Base-by-base conservation (phyloP, 2,888 invertebrate genomes). In the Reticulitermes lucifugus region DNA sequence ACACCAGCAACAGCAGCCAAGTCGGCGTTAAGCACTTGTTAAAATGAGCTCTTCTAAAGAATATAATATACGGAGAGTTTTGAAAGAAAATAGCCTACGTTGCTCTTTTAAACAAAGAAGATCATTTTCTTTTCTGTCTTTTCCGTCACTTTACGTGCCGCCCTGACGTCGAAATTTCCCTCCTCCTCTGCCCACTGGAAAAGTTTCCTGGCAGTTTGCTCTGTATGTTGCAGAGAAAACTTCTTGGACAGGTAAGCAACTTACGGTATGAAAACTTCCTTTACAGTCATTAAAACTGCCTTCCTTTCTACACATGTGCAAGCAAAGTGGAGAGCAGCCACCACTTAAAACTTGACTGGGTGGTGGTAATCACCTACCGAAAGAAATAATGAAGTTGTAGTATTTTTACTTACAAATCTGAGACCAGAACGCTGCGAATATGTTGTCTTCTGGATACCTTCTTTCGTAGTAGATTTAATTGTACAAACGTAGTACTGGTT, bases 231-330 rank as follows among this genome's bases (percentile, higher is more conserved):
- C 55, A 18, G 5, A 55, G 55, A 55, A 25, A 70, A 70, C 25
- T 70, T 70, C 25, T 29, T 70, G 73, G 73, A 73, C 73, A 73
- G 73, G 73, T 41, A 73, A 73, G 73, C 73, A 73, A 73, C 73
- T 73, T 73, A 73, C 14, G 41, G 73, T 41, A 73, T 73, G 18
- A 73, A 29, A 73, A 73, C 14, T 73, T 21, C 41, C 25, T 41
- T 65, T n/a, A n/a, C n/a, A 25, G 65, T 25, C 65, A 65, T 65
- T 65, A 65, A 65, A 65, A 65, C 65, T 25, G 0, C 65, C 25
- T 7, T n/a, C 0, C 25, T 60, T 65, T 65, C 65, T 55, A 1
- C 55, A 55, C 55, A 55, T 55, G 14, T 55, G 55, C 18, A 55
- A 5, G 1, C 14, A 55, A 55, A 55, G 14, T 55, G 5, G 5